phyloP scores from a whole-genome alignment of 23 tunicate species.

The Ascidia mentula region DNA sequence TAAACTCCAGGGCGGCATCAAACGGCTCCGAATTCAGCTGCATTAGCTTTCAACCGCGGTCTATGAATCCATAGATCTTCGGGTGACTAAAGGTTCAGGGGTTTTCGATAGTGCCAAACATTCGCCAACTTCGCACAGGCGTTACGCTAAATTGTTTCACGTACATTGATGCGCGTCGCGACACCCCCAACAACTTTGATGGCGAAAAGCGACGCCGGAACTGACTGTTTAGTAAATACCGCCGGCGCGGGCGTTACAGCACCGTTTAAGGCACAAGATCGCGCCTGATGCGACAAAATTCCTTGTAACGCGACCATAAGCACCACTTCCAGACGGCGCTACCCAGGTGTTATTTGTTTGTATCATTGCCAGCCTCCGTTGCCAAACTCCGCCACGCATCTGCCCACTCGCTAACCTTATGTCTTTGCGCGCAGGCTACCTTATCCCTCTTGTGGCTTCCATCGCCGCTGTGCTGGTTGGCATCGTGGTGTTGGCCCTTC shows the following conservation, averaged over 20 bases:
- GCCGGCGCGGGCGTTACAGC: background rate
- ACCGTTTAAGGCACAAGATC: background rate
- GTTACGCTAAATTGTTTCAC: background rate
- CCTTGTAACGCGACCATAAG: background rate
- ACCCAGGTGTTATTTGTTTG: background rate
- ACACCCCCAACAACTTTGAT: constrained; percentile 5
- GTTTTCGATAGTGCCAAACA: too few relatives aligned
- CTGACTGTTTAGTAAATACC: background rate
- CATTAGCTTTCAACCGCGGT: too few relatives aligned
- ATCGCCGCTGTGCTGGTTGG: constrained; percentile 27
- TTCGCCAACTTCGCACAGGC: too few relatives aligned
- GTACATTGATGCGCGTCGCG: background rate
- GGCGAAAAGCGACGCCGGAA: background rate
- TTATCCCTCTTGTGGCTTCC: constrained; percentile 26
- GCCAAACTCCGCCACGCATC: background rate
- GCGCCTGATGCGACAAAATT: background rate
- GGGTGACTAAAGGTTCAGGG: too few relatives aligned
- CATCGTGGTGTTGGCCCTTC: constrained; percentile 19
- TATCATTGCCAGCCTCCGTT: background rate
- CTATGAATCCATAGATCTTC: too few relatives aligned
- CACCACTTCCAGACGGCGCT: background rate
- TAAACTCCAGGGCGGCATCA: too few relatives aligned
- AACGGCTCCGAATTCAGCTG: too few relatives aligned
- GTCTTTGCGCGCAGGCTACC: constrained; percentile 5
- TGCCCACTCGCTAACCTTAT: too few relatives aligned